Evolutionary conservation across 2,888 invertebrate species (phyloP).

Genomic region (Thecocarcelia acutangulata): DNA sequence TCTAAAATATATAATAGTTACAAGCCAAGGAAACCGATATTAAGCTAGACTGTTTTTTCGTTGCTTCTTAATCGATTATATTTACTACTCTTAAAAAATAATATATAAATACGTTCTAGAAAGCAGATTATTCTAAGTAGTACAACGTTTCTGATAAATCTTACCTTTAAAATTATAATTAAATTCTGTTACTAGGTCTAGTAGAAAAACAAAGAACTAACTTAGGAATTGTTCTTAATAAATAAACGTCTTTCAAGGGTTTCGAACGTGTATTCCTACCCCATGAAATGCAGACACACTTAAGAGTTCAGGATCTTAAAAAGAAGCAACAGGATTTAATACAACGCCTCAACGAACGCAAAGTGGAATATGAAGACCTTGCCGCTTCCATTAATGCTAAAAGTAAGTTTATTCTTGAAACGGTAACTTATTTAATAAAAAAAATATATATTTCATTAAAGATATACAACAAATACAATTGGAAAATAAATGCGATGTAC

Average conservation of each 20-base stretch:
- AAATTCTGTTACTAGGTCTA: too few species aligned
- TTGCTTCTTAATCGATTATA: too few species aligned
- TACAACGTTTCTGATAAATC: too few species aligned
- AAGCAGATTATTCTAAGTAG: too few species aligned
- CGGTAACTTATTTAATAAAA: neutral
- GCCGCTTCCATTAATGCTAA: constrained; percentile 76
- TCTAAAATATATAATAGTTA: too few species aligned
- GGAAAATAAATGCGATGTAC: constrained; percentile 73
- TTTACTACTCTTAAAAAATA: too few species aligned
- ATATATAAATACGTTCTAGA: too few species aligned
- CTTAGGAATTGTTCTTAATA: too few species aligned
- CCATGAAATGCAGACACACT: constrained; percentile 75
- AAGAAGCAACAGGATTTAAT: constrained; percentile 72
- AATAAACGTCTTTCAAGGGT: constrained; percentile 54
- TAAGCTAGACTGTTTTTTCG: too few species aligned
- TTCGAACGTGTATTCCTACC: constrained; percentile 76
- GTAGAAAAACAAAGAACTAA: too few species aligned
- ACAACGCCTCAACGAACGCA: constrained; percentile 70
- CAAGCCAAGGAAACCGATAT: too few species aligned
- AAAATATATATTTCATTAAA: constrained; percentile 56
- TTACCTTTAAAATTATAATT: too few species aligned
- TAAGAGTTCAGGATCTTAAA: constrained; percentile 75
- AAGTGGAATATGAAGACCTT: constrained; percentile 74
- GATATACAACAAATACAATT: constrained; percentile 77
- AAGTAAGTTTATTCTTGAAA: constrained; percentile 72